phyloP scores from a whole-genome alignment of 2,888 invertebrate species.

The Nysson spinosus region DNA sequence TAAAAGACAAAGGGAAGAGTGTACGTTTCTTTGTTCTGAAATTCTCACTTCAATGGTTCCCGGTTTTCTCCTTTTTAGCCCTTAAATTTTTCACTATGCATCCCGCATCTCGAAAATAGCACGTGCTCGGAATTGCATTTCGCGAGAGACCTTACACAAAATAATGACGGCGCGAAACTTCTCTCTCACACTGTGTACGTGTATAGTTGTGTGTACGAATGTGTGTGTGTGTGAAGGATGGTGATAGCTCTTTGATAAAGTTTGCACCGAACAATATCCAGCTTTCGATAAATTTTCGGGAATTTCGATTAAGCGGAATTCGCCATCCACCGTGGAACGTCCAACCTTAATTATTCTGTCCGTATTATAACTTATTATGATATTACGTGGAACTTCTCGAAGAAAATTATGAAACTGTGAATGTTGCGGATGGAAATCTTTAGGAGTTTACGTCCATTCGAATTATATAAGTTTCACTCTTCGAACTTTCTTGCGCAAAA shows the following conservation, averaged over 20 bases:
- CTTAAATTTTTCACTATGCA: conserved; percentile 15
- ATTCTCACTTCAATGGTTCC: background rate
- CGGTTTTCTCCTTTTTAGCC: background rate
- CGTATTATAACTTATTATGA: no score
- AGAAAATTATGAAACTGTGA: no score
- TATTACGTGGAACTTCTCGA: no score
- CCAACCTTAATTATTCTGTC: no score
- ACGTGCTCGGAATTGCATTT: background rate
- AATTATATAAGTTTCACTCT: no score
- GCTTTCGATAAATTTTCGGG: conserved; percentile 2
- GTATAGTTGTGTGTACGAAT: no score
- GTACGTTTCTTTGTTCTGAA: conserved; percentile 17
- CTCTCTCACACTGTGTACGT: no score
- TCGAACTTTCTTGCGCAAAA: no score
- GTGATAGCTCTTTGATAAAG: conserved; percentile 10
- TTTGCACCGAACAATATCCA: background rate
- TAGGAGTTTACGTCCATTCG: no score
- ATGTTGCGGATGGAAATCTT: no score
- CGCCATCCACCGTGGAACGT: no score
- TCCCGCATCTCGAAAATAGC: conserved; percentile 1
- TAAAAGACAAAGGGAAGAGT: conserved; percentile 8
- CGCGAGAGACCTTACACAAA: background rate
- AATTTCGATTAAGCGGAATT: background rate
- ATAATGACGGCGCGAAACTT: background rate
- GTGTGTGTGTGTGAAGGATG: background rate